Conservation (phyloP, 2,113 vertebrate genomes). For the Cnemophilus loriae region DNA sequence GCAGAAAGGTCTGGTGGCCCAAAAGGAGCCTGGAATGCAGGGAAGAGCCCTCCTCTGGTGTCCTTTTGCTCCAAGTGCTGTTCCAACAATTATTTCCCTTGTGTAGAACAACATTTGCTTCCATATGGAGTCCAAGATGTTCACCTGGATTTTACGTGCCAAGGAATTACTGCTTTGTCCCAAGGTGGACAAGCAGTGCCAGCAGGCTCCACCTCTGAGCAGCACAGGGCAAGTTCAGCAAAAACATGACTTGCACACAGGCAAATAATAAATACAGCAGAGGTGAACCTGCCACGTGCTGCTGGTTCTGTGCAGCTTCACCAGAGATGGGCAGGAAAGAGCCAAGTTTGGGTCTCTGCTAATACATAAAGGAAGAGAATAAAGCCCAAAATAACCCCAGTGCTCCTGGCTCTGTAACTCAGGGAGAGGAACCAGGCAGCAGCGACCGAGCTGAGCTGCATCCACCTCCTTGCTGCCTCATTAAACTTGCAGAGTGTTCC, state of each 20-base stretch:
- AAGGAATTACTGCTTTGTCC: neutral
- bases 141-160: neutral
- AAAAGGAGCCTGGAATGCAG: neutral
- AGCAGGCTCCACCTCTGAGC: neutral
- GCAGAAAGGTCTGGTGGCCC: neutral
- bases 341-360: neutral
- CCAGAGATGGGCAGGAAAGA: neutral
- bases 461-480: conserved; percentile 13
- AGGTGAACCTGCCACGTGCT: neutral
- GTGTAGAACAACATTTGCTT: neutral
- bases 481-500: conserved; percentile 69
- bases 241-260: neutral
- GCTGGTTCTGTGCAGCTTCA: neutral
- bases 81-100: neutral
- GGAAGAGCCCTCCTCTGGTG: neutral
- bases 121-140: accelerated
- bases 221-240: neutral
- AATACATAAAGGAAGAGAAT: neutral
- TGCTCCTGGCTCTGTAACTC: neutral
- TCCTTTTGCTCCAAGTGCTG: neutral
- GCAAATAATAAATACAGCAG: neutral
- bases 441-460: accelerated
- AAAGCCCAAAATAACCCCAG: neutral
- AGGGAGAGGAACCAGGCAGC: neutral
- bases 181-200: neutral